Evolutionary conservation across 2,888 invertebrate genomes (phyloP), one percentile per base, ranked within the genome.

Genomic region (Oxyteleia sp.): DNA sequence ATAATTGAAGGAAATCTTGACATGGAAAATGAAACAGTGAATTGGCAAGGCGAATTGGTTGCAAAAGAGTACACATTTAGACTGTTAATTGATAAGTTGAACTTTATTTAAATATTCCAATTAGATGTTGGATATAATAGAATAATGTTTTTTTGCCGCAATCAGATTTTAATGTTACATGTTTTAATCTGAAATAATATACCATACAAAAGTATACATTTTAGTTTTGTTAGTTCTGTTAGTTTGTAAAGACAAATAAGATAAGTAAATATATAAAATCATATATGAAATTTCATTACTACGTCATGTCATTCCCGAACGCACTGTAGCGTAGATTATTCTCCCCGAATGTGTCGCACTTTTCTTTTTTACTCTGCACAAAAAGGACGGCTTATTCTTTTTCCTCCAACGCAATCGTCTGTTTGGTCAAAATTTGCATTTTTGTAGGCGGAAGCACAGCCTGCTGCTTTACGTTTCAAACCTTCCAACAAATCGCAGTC

Each of bases 381-480:
- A 49, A 61, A 68, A 47, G 57, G 57, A 68, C 55, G 61, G 32
- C 61, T 76, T 20, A 43, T 68, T 68, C 66, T 35, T 78, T 78
- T 63, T 63, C 61, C 61, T 63, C 61, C 74, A 51, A 51, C 72
- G 72, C 68, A 66, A 59, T 76, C 68, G 66, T 15, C 69, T 69
- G 84, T 85, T 85, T 82, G 76, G 63, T 68, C 75, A 83, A 78
- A 68, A 86, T 86, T 84, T 87, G 86, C 87, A 89, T 89, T 89
- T 82, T 88, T 86, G 84, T 85, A 87, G 81, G 84, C 88, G 88
- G 87, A 88, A 88, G 87, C 82, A 80, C 86, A 84, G 84, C 81
- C 85, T 84, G 80, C 84, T 87, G 87, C 87, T 84, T 82, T 84
- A 74, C 75, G 63, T 32, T 32, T 7, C 32, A 32, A 84, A 74